These are phyloP conservation scores for Hycleus phaleratus DNA, from an alignment of 1,140 invertebrate genomes.

Conservation along the genomic window DNA sequence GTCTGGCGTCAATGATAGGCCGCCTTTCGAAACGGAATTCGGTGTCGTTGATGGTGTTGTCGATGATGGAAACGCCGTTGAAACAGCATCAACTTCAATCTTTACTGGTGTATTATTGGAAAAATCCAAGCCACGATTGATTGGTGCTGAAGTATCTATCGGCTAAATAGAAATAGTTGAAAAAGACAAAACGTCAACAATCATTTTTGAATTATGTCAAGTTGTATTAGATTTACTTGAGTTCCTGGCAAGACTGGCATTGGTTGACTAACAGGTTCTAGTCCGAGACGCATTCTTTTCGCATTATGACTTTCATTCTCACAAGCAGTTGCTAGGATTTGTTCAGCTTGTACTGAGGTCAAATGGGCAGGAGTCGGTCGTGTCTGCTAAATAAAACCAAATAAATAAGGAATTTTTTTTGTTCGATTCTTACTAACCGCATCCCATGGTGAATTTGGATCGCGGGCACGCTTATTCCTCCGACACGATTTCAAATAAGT, in stretches of 20 bases:
- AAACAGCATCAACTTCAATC: constrained; percentile 32
- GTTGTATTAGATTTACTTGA: constrained; percentile 24
- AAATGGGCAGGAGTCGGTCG: constrained; percentile 92
- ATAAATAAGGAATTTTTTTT: too few relatives aligned
- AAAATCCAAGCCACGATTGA: constrained; percentile 34
- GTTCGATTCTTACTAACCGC: constrained; percentile 46
- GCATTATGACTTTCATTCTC: constrained; percentile 96
- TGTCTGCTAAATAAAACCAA: constrained; percentile 49
- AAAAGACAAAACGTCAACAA: neutral
- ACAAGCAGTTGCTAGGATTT: constrained; percentile 89
- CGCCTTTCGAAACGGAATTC: constrained; percentile 35
- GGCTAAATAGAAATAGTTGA: constrained; percentile 24
- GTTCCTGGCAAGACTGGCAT: constrained; percentile 57
- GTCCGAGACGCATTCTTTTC: constrained; percentile 88
- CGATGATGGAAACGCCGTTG: constrained; percentile 32
- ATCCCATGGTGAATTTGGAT: constrained; percentile 56
- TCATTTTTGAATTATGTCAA: neutral
- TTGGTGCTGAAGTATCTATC: constrained; percentile 36
- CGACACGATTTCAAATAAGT: constrained; percentile 95
- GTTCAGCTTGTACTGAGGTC: constrained; percentile 92
- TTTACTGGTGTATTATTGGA: constrained; percentile 31
- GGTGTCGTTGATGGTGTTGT: constrained; percentile 35
- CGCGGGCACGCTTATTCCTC: constrained; percentile 84
- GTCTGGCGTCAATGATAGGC: constrained; percentile 32
- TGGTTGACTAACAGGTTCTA: constrained; percentile 87